Base-by-base conservation (phyloP, 2,888 invertebrate species). In the Exocentrus adspersus region DNA sequence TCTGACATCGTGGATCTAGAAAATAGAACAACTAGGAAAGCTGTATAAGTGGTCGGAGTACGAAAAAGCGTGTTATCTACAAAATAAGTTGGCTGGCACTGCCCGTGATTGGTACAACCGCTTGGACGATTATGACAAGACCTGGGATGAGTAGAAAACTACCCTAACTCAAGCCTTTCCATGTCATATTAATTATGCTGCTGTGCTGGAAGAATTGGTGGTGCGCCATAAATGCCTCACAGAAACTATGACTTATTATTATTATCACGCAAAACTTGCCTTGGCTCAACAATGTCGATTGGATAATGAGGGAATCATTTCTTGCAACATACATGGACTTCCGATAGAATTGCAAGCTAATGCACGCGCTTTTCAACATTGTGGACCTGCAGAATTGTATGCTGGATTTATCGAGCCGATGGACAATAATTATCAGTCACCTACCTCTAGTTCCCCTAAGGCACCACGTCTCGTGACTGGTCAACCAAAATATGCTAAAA, bases 231-330 rank as follows among this genome's bases (percentile, higher is more conserved):
- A 43, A 6, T 1, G 7, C 5, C 43, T 19, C 10, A 9, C 16
- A 10, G 43, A 20, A 17, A 43, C 19, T 4, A 43, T 43, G 43
- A 43, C 43, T 1, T n/a, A 43, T 43, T 43, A 43, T 4, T 43
- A 43, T 43, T 12, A 43, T n/a, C n/a, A n/a, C 19, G 43, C 43
- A 6, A 43, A 43, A 43, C 3, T 56, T 4, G 7, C 45, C 1
- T 21, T 56, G 9, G 20, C 24, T 2, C 56, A 56, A 14, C 56
- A 56, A 16, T 56, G 56, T 16, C 16, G 24, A 10, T 12, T 56
- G 9, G 54, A 54, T 42, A 21, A 54, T 4, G 43, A 41, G 14
- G 42, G 19, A n/a, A 14, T 20, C 1, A 54, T 41, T 20, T 54
- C 54, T 1, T 54, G 37, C 16, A 4, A 43, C 9, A 56, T 24